Conservation (phyloP, 2,888 invertebrate species). For the Lepetodrilus schrolli region DNA sequence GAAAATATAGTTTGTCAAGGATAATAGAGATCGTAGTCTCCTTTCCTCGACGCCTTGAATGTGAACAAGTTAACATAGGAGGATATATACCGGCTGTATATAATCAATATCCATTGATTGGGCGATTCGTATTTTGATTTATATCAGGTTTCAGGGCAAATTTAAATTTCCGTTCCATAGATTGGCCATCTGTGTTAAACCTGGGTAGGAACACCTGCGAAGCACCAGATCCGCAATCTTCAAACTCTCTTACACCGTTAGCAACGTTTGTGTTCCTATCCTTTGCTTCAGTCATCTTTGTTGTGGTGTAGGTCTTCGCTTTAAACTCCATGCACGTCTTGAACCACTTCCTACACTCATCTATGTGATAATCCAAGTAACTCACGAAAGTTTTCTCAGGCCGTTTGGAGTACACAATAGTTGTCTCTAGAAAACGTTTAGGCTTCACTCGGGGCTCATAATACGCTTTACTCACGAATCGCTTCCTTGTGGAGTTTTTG, state of each 20-base stretch:
- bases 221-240: constrained; percentile 52
- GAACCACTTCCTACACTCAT: constrained; percentile 66
- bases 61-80: no score
- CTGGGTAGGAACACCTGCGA: constrained; percentile 62
- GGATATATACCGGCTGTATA: no score
- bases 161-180: neutral
- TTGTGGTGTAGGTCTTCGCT: constrained; percentile 62
- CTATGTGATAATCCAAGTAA: constrained; percentile 62
- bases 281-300: constrained; percentile 27
- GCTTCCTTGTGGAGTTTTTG: constrained; percentile 55
- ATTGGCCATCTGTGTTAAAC: constrained; percentile 41
- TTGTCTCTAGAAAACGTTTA: constrained; percentile 57
- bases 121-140: neutral
- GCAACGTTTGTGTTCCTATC: constrained; percentile 29
- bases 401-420: constrained; percentile 58
- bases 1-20: no score
- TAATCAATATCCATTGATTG: constrained; percentile 20
- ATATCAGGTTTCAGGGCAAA: constrained; percentile 21
- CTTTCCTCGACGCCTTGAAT: no score
- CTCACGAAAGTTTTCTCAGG: constrained; percentile 56
- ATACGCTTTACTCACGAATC: constrained; percentile 60
- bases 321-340: constrained; percentile 66
- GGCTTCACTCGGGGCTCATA: constrained; percentile 64
- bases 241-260: constrained; percentile 23
- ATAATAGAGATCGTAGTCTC: no score